Evolutionary conservation across 2,888 invertebrate species (phyloP), one percentile per base, ranked within the genome.

Genomic region (Steinernema scapterisci): DNA sequence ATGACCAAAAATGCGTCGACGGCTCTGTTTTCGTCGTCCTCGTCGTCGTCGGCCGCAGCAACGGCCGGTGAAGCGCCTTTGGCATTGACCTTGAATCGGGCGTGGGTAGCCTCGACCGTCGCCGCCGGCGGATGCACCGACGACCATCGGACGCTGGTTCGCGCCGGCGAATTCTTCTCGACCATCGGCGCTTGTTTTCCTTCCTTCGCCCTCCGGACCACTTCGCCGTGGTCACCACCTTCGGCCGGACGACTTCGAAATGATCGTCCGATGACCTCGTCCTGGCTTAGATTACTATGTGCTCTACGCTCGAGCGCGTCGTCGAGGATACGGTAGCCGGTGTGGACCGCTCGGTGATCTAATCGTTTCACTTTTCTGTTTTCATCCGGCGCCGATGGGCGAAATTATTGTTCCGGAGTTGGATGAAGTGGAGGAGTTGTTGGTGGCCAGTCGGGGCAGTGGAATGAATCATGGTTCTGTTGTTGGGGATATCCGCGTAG

Each of bases 31-130:
- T 63, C 63, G 63, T 63, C 31, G 27, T 19, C 54, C 21, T 1
- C 48, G 48, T 3, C 48, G 48, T n/a, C n/a, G n/a, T n/a, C n/a
- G n/a, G n/a, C n/a, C n/a, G n/a, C n/a, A n/a, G n/a, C 48, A 3
- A 13, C 38, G 38, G 27, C 27, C 63, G 63, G 63, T 27, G 63
- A 63, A 63, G 63, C 63, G 63, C 63, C 31, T 63, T 63, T 63
- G 63, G 63, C 63, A 63, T 63, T 63, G 63, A 63, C 63, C 63
- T 63, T 63, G 63, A 63, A 63, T 63, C 63, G 63, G 11, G n/a
- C 3, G 21, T 25, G 63, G 63, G 63, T 63, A 63, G 63, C 63
- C 63, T 63, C 63, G 63, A 25, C 48, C n/a, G 48, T 16, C 45
- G 16, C 16, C 16, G 7, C n/a, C 48, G 48, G 48, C 16, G 48